Percentiles rank a stretch among this genome's conserved stretches.
Conservation (phyloP, 2,888 invertebrate species). For the Platycheirus rosarum region DNA sequence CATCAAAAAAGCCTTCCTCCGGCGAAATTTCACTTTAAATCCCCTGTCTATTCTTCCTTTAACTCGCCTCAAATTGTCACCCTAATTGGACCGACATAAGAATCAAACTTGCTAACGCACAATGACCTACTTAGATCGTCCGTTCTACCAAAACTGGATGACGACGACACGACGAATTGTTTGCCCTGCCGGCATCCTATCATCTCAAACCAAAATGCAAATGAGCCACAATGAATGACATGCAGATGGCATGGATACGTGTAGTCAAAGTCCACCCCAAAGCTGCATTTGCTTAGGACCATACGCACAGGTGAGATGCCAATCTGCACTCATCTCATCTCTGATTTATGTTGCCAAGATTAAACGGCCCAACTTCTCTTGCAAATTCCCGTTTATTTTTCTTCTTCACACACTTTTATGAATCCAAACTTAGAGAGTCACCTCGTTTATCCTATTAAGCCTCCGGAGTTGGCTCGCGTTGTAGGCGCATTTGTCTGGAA, state of each 20-base stretch:
- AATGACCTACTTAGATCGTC: not conserved
- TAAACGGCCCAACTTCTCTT: constrained; percentile 48
- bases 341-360: constrained; percentile 60
- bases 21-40: no score
- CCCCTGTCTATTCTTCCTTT: not conserved
- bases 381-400: constrained; percentile 10
- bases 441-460: not conserved
- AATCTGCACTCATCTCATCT: constrained; percentile 52
- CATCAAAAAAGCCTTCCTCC: no score
- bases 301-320: constrained; percentile 36
- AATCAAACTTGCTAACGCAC: not conserved
- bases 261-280: not conserved
- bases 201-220: not conserved
- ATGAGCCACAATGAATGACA: not conserved
- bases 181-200: not conserved
- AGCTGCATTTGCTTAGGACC: not conserved
- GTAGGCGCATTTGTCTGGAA: constrained; percentile 36
- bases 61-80: not conserved
- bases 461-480: not conserved
- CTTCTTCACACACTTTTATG: not conserved
- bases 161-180: not conserved
- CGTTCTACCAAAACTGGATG: not conserved
- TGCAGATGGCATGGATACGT: no score
- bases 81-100: not conserved
- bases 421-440: not conserved